Conservation (phyloP, 2,888 invertebrate species). For the Mongoloraphidia duomilia region DNA sequence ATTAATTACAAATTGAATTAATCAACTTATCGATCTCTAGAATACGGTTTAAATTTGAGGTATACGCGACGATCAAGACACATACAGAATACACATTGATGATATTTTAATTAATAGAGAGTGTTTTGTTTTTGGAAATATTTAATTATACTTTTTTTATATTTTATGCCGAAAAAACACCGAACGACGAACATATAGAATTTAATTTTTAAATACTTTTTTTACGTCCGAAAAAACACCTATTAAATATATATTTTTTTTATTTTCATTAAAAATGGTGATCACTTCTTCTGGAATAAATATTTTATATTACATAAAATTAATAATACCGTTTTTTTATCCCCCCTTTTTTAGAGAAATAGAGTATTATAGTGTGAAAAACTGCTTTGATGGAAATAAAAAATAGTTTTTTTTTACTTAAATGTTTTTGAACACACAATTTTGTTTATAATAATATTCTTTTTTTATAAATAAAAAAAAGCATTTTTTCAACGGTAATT, state of each 20-base stretch:
- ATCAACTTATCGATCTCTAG: neutral
- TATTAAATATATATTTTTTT: slow-evolving; percentile 2
- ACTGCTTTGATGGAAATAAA: slow-evolving; percentile 30
- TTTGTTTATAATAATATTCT: slow-evolving; percentile 1
- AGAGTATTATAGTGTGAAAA: neutral
- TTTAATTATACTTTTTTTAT: slow-evolving; percentile 13
- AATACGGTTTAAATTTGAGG: slow-evolving; percentile 24
- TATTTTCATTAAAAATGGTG: no score
- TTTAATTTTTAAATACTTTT: slow-evolving; percentile 2
- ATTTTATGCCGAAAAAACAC: slow-evolving; percentile 25
- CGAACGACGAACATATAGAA: slow-evolving; percentile 23
- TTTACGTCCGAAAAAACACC: slow-evolving; percentile 6
- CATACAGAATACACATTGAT: slow-evolving; percentile 26
- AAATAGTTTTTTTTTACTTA: slow-evolving; percentile 3
- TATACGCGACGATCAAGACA: slow-evolving; percentile 40
- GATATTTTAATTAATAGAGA: slow-evolving; percentile 13
- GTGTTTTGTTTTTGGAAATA: slow-evolving; percentile 19
- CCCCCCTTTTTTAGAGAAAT: neutral
- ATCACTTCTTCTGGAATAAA: slow-evolving; percentile 6
- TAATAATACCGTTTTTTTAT: neutral
- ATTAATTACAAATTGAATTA: neutral
- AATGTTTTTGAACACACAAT: slow-evolving; percentile 5
- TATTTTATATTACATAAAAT: slow-evolving; percentile 3
- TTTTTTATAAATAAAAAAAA: neutral
- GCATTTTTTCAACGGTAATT: slow-evolving; percentile 1